Evolutionary conservation across 2,797 vertebrate genomes (phyloP), one percentile per base, ranked within the genome.

Genomic region (Sebastes melanostomus): DNA sequence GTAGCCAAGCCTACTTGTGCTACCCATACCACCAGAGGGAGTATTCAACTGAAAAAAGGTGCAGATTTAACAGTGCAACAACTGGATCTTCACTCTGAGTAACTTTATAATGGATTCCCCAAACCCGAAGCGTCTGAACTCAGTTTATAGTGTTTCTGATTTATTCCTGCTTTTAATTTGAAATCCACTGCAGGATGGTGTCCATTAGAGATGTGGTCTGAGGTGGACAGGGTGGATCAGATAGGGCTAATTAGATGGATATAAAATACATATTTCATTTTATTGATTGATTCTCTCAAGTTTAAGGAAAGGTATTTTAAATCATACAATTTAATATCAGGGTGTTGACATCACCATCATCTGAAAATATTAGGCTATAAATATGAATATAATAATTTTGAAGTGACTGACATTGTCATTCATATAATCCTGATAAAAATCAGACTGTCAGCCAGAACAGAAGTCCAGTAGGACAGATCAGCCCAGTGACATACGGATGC

Each of bases 1-100:
- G 52, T 68, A 74, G 22, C 22, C 29, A 27, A 62, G 34, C 30
- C 55, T 63, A 61, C 38, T 76, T 74, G 30, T 85, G 80, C 81
- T 84, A 70, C 81, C 89, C 81, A 71, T 3, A 88, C 95, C 95
- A 94, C 91, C 93, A 96, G 95, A 93, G 94, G 95, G 95, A 93
- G 94, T 79, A 84, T 88, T 90, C 82, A 91, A 75, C 91, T 93
- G 80, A 82, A 72, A 30, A 75, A 52, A 59, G 20, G 38, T 81
- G 24, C 24, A 80, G 72, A 52, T 81, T 77, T 42, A 52, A 34
- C 78, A 46, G 59, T 67, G 86, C 83, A 90, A 91, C 82, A 89
- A 89, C 84, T 86, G 82, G 80, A 75, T 86, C 56, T 38, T 59
- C 67, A 72, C 25, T 81, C 36, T 27, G 36, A 78, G 30, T 18